These are phyloP conservation scores for Phalacrocorax brasilianus DNA, from an alignment of 2,113 vertebrate genomes.

Conservation along the genomic window DNA sequence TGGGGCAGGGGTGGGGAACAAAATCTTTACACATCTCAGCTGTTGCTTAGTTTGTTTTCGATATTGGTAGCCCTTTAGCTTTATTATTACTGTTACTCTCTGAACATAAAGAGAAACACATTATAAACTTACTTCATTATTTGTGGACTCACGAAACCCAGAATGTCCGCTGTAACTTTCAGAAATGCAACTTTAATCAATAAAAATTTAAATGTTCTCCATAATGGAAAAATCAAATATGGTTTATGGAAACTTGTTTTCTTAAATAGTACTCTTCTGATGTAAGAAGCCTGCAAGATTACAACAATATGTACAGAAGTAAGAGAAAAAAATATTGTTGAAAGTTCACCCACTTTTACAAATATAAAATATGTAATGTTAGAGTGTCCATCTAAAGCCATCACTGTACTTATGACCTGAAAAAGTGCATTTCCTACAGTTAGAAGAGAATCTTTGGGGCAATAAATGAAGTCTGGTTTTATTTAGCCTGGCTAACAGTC, in stretches of 20 bases:
- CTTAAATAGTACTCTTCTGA: neutral
- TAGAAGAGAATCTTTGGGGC: neutral
- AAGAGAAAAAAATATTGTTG: neutral
- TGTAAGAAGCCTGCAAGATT: neutral
- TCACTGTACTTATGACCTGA: neutral
- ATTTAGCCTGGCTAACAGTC: neutral
- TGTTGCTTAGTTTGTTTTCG: neutral
- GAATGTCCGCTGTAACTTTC: conserved; percentile 58
- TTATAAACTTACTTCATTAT: conserved; percentile 64
- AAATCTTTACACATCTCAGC: neutral
- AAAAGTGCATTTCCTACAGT: neutral
- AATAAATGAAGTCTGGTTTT: neutral
- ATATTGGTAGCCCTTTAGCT: neutral
- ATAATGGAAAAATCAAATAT: conserved; percentile 50
- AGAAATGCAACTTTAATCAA: conserved; percentile 66
- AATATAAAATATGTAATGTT: neutral
- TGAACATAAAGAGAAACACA: neutral
- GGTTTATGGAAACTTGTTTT: neutral
- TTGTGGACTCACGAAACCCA: conserved; percentile 60
- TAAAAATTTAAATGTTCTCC: conserved; percentile 59
- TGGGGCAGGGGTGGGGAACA: rapidly evolving
- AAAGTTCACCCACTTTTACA: neutral
- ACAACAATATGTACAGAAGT: neutral
- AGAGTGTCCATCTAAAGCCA: neutral
- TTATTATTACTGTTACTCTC: neutral